These are phyloP conservation scores for Cephus sareptanus DNA, from an alignment of 2,888 invertebrate species.

Conservation along the genomic window DNA sequence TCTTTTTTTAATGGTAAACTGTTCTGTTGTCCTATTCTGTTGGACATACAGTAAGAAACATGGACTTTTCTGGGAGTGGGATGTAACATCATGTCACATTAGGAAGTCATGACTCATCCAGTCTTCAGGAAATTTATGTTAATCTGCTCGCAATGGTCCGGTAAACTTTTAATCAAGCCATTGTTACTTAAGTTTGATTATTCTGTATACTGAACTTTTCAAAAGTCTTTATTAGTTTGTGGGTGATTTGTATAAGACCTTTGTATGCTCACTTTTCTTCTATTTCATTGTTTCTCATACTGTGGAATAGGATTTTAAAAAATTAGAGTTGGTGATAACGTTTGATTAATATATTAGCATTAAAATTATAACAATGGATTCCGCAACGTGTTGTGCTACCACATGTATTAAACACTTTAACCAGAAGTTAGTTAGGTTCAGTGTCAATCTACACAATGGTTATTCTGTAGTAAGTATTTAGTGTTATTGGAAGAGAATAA, in stretches of 20 bases:
- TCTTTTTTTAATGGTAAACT: not conserved
- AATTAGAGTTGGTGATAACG: not conserved
- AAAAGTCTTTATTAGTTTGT: not conserved
- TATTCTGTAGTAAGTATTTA: constrained; percentile 11
- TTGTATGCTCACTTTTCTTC: not conserved
- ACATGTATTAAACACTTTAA: constrained; percentile 13
- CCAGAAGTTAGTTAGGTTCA: constrained; percentile 9
- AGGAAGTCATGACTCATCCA: not conserved
- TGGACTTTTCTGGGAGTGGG: not conserved
- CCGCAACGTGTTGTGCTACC: not conserved
- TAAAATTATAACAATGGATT: not conserved
- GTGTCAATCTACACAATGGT: constrained; percentile 1
- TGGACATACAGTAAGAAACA: not conserved
- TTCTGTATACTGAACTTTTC: not conserved
- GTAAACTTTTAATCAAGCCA: constrained; percentile 15
- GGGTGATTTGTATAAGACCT: too few relatives aligned
- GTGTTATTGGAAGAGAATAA: not conserved
- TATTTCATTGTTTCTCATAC: not conserved
- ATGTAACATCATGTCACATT: not conserved
- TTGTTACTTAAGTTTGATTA: constrained; percentile 1
- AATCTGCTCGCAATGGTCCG: constrained; percentile 3
- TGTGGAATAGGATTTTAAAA: too few relatives aligned
- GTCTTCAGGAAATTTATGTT: not conserved
- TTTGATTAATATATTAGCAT: not conserved
- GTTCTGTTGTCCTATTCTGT: not conserved